Percentiles rank a stretch among this genome's conserved stretches.
Conservation (phyloP, 2,888 invertebrate species). For the Volucella inflata region DNA sequence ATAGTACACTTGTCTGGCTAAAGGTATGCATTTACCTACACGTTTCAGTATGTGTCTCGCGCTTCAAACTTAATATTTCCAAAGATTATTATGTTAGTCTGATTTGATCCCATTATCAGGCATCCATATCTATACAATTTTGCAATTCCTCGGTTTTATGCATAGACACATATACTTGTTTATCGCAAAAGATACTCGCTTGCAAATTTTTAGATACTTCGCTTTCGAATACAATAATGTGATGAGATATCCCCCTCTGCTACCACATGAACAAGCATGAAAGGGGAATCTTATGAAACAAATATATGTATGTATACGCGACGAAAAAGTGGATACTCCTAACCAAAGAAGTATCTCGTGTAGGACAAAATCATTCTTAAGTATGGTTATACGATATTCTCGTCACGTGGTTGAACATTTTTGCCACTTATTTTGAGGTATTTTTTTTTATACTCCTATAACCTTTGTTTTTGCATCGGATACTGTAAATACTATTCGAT, state of each 20-base stretch:
- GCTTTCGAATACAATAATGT: conserved; percentile 49
- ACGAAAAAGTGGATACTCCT: conserved; percentile 23
- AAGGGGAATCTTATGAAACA: conserved; percentile 10
- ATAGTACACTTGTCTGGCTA: too few relatives aligned
- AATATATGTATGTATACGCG: background rate
- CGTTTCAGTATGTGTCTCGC: background rate
- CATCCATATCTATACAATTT: conserved; percentile 8
- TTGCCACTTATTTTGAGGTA: conserved; percentile 59
- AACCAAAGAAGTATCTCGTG: conserved; percentile 32
- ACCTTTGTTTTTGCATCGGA: conserved; percentile 9
- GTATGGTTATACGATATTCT: conserved; percentile 50
- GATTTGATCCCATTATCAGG: conserved; percentile 66
- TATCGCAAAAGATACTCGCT: conserved; percentile 56
- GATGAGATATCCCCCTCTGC: conserved; percentile 20
- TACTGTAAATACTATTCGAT: conserved; percentile 3
- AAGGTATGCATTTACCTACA: too few relatives aligned
- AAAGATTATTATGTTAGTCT: conserved; percentile 60
- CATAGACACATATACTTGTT: conserved; percentile 15
- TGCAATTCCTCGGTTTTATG: conserved; percentile 9
- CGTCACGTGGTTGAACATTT: conserved; percentile 67
- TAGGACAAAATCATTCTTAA: conserved; percentile 45
- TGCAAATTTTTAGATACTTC: conserved; percentile 54
- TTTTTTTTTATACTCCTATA: conserved; percentile 13
- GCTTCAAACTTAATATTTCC: conserved; percentile 38
- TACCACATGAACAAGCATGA: background rate